Evolutionary conservation across 1,140 invertebrate genomes (phyloP).

Genomic region (Zaprionus taronus): DNA sequence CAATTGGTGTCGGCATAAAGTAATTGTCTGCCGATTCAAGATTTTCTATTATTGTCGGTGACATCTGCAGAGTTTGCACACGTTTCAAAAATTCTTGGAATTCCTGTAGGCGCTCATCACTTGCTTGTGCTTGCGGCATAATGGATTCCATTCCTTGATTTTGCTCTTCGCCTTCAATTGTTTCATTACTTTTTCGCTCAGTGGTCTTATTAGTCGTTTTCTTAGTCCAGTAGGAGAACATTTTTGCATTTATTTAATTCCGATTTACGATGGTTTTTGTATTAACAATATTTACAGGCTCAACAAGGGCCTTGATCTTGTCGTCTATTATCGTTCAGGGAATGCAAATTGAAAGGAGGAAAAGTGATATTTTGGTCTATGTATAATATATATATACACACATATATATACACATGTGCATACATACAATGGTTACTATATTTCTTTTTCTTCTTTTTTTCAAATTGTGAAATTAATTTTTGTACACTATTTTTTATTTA

Average conservation of each 20-base stretch:
- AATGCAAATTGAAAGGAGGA: constrained; percentile 28
- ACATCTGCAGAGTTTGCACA: constrained; percentile 69
- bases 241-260: constrained; percentile 20
- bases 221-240: constrained; percentile 72
- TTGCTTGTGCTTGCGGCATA: background rate
- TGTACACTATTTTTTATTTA: background rate
- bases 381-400: background rate
- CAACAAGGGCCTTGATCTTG: constrained; percentile 64
- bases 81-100: constrained; percentile 69
- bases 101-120: constrained; percentile 45
- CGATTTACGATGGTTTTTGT: background rate
- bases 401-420: background rate
- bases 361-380: constrained; percentile 20
- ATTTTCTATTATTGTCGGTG: constrained; percentile 7
- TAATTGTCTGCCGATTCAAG: background rate
- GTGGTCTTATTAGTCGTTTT: constrained; percentile 20
- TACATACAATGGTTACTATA: background rate
- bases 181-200: background rate
- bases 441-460: background rate
- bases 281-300: background rate
- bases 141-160: background rate
- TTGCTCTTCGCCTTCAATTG: background rate
- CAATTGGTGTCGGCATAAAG: constrained; percentile 28
- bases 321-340: constrained; percentile 9
- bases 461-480: background rate